A percentile compares a stretch with the other conserved stretches of the same genome.
Conservation (phyloP, 1,140 invertebrate species). For the Diorhabda elongata region DNA sequence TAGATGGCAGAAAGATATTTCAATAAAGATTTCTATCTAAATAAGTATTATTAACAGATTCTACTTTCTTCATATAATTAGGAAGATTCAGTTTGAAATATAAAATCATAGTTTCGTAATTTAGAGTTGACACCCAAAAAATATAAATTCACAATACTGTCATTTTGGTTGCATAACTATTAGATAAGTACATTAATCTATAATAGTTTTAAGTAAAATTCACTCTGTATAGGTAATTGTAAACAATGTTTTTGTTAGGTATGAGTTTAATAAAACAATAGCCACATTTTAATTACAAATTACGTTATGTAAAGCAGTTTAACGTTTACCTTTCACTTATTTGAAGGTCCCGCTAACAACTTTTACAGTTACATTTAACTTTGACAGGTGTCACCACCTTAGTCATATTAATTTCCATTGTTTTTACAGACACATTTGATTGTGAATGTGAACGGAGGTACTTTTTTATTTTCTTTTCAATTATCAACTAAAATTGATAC, state of each 20-base stretch:
- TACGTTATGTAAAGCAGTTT: not conserved
- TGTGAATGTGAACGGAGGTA: conserved; percentile 28
- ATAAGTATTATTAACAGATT: no score
- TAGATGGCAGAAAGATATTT: no score
- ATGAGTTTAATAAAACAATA: no score
- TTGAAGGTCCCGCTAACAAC: conserved; percentile 1
- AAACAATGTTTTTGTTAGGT: no score
- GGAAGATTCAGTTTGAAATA: no score
- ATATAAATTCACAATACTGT: not conserved
- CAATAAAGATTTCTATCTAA: no score
- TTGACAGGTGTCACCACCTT: conserved; percentile 24
- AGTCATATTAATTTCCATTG: conserved; percentile 37
- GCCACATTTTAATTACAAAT: not conserved
- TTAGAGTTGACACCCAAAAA: no score
- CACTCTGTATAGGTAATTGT: no score
- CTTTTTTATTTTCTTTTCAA: conserved; percentile 19
- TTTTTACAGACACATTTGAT: conserved; percentile 32
- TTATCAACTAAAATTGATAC: conserved; percentile 1
- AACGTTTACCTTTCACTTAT: not conserved
- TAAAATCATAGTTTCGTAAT: no score
- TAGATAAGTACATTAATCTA: not conserved
- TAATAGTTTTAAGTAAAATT: no score
- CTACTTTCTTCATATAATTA: no score
- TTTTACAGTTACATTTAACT: conserved; percentile 5
- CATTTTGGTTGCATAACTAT: not conserved